Percentiles rank a stretch among this genome's conserved stretches.
Evolutionary conservation across 2,888 invertebrate genomes (phyloP).

Genomic region (Exephanes ischioxanthus): DNA sequence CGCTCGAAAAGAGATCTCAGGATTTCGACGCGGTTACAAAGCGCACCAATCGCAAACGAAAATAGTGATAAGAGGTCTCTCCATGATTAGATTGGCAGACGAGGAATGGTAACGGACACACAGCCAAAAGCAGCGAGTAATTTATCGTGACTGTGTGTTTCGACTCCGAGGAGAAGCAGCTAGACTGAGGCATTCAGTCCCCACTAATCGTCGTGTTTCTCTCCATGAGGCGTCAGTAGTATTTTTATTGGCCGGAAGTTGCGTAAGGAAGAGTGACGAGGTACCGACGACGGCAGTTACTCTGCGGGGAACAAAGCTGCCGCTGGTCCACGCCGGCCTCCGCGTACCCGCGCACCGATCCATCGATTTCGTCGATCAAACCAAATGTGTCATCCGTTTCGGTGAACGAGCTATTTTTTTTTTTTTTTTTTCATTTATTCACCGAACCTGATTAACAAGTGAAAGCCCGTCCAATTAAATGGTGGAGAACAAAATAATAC

Average conservation of each 20-base stretch:
- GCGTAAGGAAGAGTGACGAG: slow-evolving; percentile 32
- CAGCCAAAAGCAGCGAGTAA: slow-evolving; percentile 18
- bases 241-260: slow-evolving; percentile 68
- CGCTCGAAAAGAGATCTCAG: background rate
- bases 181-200: slow-evolving; percentile 54
- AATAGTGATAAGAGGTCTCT: slow-evolving; percentile 56
- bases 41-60: slow-evolving; percentile 37
- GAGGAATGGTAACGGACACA: slow-evolving; percentile 25
- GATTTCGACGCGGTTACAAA: slow-evolving; percentile 8
- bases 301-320: slow-evolving; percentile 12
- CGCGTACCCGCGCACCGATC: background rate
- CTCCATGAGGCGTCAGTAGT: slow-evolving; percentile 53
- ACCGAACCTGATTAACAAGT: slow-evolving; percentile 23
- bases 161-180: slow-evolving; percentile 36
- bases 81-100: slow-evolving; percentile 61
- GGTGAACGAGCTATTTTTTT: slow-evolving; percentile 19
- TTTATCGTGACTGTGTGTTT: slow-evolving; percentile 58
- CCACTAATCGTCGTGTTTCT: slow-evolving; percentile 49
- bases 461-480: slow-evolving; percentile 6
- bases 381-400: slow-evolving; percentile 35
- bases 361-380: background rate
- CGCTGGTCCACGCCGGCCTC: slow-evolving; percentile 4
- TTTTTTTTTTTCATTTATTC: background rate
- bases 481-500: slow-evolving; percentile 80
- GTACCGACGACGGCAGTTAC: slow-evolving; percentile 7